Percentiles rank a stretch among this genome's conserved stretches.
phyloP scores from a whole-genome alignment of 2,113 vertebrate species.

The Tiliqua scincoides region DNA sequence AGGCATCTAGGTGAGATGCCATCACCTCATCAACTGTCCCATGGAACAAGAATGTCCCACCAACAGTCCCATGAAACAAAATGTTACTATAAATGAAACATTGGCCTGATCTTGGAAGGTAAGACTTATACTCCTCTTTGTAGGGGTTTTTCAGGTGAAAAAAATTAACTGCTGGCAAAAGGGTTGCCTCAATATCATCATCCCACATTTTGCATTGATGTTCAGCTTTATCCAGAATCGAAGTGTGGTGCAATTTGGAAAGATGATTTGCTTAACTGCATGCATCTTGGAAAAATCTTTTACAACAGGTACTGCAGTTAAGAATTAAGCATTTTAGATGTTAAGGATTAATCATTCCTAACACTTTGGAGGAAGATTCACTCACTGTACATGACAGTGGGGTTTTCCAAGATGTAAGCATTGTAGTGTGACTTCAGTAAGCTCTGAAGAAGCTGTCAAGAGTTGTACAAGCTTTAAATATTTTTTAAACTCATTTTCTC shows the following conservation, averaged over 20 bases:
- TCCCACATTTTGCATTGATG: not conserved
- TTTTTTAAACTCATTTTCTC: conserved; percentile 45
- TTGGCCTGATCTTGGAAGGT: not conserved
- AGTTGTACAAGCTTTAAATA: conserved; percentile 59
- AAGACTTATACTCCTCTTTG: not conserved
- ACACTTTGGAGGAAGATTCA: conserved; percentile 12
- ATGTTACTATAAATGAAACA: not conserved
- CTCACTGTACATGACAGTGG: not conserved
- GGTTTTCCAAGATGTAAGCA: conserved; percentile 20
- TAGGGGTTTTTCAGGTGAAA: not conserved
- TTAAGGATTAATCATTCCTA: conserved; percentile 34
- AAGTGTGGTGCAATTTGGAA: conserved; percentile 30
- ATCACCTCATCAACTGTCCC: too few relatives aligned
- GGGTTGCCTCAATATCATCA: not conserved
- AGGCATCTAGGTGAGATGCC: too few relatives aligned
- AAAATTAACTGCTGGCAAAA: not conserved
- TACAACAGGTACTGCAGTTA: not conserved
- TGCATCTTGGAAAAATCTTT: not conserved
- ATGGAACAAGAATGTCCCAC: too few relatives aligned
- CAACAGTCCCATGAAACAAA: not conserved
- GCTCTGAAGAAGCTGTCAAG: conserved; percentile 57
- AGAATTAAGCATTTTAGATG: not conserved
- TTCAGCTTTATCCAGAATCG: conserved; percentile 13
- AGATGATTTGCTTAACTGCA: conserved; percentile 40
- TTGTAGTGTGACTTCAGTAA: conserved; percentile 36